These are phyloP conservation scores for Microctenopoma stevenorrisi DNA, from an alignment of 2,797 vertebrate species.

Conservation along the genomic window DNA sequence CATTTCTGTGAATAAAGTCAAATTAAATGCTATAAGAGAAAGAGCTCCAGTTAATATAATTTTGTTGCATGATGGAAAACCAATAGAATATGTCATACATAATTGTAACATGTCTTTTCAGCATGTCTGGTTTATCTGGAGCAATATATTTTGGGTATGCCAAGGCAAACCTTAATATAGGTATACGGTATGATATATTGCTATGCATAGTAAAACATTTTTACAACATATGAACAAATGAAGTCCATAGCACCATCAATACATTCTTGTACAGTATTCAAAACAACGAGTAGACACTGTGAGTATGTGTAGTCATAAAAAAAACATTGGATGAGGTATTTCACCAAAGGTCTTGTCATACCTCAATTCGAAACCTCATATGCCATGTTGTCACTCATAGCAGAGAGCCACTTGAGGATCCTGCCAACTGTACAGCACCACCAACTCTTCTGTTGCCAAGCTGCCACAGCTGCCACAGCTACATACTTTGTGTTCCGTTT, in stretches of 20 bases:
- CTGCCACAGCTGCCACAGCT: constrained; percentile 53
- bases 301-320: constrained; percentile 11
- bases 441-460: constrained; percentile 31
- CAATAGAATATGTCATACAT: neutral
- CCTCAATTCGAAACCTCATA: constrained; percentile 20
- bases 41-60: neutral
- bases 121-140: neutral
- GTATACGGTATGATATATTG: neutral
- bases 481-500: constrained; percentile 42
- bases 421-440: constrained; percentile 40
- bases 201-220: too few relatives aligned
- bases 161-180: too few relatives aligned
- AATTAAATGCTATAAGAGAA: neutral
- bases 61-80: neutral
- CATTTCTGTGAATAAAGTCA: constrained; percentile 29
- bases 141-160: too few relatives aligned
- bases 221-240: neutral
- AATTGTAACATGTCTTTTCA: neutral
- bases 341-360: constrained; percentile 48
- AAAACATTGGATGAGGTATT: constrained; percentile 18
- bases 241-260: neutral
- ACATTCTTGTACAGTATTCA: neutral
- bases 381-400: constrained; percentile 50
- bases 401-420: neutral
- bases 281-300: neutral